These are phyloP conservation scores for Sphecodes monilicornis DNA, from an alignment of 2,888 invertebrate species.

Conservation along the genomic window DNA sequence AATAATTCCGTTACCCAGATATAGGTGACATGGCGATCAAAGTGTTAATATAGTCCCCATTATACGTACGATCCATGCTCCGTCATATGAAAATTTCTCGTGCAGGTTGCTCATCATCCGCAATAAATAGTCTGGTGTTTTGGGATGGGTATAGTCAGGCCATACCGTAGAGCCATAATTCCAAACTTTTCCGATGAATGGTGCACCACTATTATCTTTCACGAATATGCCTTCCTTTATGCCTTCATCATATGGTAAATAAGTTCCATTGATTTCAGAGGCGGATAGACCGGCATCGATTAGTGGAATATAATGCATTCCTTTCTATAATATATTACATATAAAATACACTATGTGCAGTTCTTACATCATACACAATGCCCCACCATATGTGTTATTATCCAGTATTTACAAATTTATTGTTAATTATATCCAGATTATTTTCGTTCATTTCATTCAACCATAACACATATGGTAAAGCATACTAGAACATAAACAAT, in stretches of 20 bases:
- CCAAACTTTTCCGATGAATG: conserved; percentile 92
- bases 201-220: conserved; percentile 87
- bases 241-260: conserved; percentile 92
- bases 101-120: conserved; percentile 89
- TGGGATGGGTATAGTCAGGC: conserved; percentile 93
- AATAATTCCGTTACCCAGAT: no score
- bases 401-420: no score
- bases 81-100: conserved; percentile 89
- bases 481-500: no score
- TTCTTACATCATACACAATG: neutral
- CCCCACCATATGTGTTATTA: no score
- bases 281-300: conserved; percentile 92
- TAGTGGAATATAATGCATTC: conserved; percentile 91
- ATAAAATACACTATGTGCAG: neutral
- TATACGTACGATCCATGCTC: conserved; percentile 92
- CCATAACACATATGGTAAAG: no score
- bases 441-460: no score
- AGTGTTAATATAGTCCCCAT: neutral
- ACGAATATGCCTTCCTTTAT: conserved; percentile 90
- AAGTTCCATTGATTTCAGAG: conserved; percentile 88
- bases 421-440: no score
- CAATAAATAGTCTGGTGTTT: conserved; percentile 90
- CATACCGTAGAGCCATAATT: conserved; percentile 89
- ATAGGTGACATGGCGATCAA: no score
- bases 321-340: conserved; percentile 80